Conservation (phyloP, 2,797 vertebrate species). For the Neoniphon sammara region DNA sequence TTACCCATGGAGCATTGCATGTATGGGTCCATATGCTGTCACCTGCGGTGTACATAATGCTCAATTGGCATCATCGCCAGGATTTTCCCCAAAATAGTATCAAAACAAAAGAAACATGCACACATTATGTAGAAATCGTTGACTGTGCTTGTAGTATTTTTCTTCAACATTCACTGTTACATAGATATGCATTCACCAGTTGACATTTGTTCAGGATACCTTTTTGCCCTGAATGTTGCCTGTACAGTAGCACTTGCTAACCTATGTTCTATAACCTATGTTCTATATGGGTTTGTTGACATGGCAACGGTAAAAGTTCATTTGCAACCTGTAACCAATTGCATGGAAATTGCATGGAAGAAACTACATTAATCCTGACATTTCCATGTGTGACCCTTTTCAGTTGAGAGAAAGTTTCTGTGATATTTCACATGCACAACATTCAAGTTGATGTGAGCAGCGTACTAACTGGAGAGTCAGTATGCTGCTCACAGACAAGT, state of each 20-base stretch:
- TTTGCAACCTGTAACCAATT: too few species aligned
- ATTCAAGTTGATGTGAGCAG: constrained; percentile 7
- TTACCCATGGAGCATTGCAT: constrained; percentile 9
- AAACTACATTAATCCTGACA: too few species aligned
- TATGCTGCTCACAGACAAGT: constrained; percentile 25
- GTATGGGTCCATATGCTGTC: background rate
- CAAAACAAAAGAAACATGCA: background rate
- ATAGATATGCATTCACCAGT: too few species aligned
- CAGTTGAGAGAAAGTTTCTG: background rate
- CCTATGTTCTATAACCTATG: too few species aligned
- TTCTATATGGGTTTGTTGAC: too few species aligned
- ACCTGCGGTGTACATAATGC: background rate
- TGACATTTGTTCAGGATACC: too few species aligned
- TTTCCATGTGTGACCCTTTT: background rate
- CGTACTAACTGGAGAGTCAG: constrained; percentile 16
- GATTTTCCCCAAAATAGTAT: background rate
- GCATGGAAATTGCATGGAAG: too few species aligned
- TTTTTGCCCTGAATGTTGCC: too few species aligned
- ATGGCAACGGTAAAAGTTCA: too few species aligned
- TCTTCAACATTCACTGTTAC: background rate
- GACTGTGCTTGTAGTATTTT: background rate
- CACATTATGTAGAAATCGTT: background rate
- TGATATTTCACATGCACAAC: constrained; percentile 5
- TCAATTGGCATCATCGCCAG: background rate
- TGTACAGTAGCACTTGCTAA: too few species aligned